Conservation (phyloP, 2,888 invertebrate species). For the Folsomia candida region DNA sequence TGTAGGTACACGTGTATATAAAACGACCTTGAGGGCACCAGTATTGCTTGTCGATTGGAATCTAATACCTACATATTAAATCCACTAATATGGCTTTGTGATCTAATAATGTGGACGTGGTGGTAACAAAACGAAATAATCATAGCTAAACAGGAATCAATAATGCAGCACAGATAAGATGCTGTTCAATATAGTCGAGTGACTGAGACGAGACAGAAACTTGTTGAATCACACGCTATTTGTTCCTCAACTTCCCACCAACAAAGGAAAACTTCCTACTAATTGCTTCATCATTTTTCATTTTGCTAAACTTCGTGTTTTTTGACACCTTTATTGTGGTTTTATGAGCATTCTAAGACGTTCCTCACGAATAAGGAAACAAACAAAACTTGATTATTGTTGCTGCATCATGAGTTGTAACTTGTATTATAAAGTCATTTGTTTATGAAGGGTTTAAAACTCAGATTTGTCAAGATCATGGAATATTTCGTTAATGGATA, state of each 20-base stretch:
- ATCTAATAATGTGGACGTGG: not conserved
- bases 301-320: not conserved
- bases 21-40: not conserved
- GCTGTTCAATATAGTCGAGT: not conserved
- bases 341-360: not conserved
- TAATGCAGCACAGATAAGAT: not conserved
- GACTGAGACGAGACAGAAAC: not conserved
- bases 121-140: too few relatives aligned
- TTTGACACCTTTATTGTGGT: not conserved
- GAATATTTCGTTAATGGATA: too few relatives aligned
- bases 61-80: too few relatives aligned
- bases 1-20: too few relatives aligned
- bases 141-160: too few relatives aligned
- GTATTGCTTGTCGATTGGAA: not conserved
- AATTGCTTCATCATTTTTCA: not conserved
- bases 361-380: slow-evolving; percentile 8
- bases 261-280: slow-evolving; percentile 1
- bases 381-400: too few relatives aligned
- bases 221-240: not conserved
- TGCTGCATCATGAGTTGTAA: not conserved
- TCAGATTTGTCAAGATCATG: not conserved
- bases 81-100: not conserved
- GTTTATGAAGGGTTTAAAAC: not conserved
- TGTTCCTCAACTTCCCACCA: not conserved
- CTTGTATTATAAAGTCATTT: not conserved